phyloP scores from a whole-genome alignment of 1,140 invertebrate genomes.

The Anastatus disparis region DNA sequence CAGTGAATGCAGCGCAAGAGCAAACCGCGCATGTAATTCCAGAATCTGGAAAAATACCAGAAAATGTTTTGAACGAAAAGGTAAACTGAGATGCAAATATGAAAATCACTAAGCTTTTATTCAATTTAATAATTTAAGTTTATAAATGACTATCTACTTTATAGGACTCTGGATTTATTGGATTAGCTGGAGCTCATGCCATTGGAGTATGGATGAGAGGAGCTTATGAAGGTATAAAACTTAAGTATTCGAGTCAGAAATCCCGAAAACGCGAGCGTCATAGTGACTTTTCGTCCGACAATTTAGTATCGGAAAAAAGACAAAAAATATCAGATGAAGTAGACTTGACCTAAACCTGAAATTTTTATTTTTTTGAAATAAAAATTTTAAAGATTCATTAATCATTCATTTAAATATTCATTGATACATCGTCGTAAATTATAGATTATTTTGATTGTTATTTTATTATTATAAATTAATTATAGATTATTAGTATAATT shows the following conservation, averaged over 20 bases:
- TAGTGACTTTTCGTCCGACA: too few relatives aligned
- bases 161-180: conserved; percentile 47
- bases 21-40: conserved; percentile 50
- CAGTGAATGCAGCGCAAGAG: conserved; percentile 66
- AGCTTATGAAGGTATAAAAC: conserved; percentile 65
- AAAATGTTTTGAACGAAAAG: conserved; percentile 1
- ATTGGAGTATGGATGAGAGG: conserved; percentile 72
- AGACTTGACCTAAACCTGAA: too few relatives aligned
- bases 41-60: neutral
- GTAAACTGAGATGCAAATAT: conserved; percentile 5
- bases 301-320: too few relatives aligned
- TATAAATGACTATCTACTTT: neutral
- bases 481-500: too few relatives aligned
- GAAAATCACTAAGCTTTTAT: neutral
- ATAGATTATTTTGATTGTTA: too few relatives aligned
- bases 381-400: too few relatives aligned
- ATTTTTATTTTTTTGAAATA: too few relatives aligned
- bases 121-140: neutral
- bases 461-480: too few relatives aligned
- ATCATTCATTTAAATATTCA: too few relatives aligned
- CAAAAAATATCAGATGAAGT: too few relatives aligned
- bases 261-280: neutral
- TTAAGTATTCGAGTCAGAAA: conserved; percentile 18
- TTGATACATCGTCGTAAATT: too few relatives aligned
- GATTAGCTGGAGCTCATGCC: conserved; percentile 72